phyloP scores from a whole-genome alignment of 2,797 vertebrate genomes.

The Naso thynnoides region DNA sequence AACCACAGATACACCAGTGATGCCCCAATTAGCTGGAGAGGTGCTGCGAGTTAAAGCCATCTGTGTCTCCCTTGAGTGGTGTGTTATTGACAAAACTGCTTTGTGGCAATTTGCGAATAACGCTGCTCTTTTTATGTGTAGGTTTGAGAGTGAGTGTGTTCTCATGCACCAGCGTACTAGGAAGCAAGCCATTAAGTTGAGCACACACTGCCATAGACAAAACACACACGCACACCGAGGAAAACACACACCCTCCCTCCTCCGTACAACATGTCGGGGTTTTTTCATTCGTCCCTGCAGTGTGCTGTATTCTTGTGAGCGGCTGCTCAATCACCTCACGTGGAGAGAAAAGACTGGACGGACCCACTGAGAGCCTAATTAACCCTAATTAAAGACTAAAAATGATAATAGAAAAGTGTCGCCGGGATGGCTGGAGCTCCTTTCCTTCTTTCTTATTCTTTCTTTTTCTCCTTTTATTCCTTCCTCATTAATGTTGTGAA shows the following conservation, averaged over 20 bases:
- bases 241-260: slow-evolving; percentile 1
- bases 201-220: background rate
- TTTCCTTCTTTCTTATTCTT: slow-evolving; percentile 13
- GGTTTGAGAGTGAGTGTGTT: slow-evolving; percentile 15
- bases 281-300: slow-evolving; percentile 54
- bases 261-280: slow-evolving; percentile 1
- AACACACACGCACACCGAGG: background rate
- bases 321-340: slow-evolving; percentile 61
- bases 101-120: slow-evolving; percentile 50
- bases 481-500: background rate
- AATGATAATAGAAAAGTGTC: slow-evolving; percentile 60
- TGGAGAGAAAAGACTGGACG: slow-evolving; percentile 60
- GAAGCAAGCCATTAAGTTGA: slow-evolving; percentile 45
- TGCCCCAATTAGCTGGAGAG: slow-evolving; percentile 62
- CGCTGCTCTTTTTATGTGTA: slow-evolving; percentile 11
- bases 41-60: slow-evolving; percentile 44
- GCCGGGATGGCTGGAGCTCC: no score
- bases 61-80: slow-evolving; percentile 45
- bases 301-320: slow-evolving; percentile 35
- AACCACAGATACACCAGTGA: slow-evolving; percentile 21
- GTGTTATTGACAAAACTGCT: slow-evolving; percentile 61
- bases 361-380: slow-evolving; percentile 74
- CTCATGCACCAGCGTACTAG: background rate
- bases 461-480: no score
- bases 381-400: slow-evolving; percentile 78